Evolutionary conservation across 2,113 vertebrate genomes (phyloP).

Genomic region (Desmodus rotundus): DNA sequence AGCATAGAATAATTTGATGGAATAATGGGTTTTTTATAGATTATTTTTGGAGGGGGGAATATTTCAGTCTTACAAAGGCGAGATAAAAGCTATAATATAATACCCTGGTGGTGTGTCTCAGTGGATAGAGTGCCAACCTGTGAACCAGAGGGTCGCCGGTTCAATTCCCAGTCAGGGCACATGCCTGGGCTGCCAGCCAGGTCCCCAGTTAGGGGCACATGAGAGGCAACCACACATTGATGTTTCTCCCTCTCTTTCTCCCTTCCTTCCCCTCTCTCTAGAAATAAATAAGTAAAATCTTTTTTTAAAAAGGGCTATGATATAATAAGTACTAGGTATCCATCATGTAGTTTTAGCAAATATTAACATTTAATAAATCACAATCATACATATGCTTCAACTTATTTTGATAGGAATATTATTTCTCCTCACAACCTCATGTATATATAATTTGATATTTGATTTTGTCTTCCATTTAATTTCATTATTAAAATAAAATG

Average conservation of each 20-base stretch:
- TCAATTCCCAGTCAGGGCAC: too few relatives aligned
- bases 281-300: too few relatives aligned
- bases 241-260: too few relatives aligned
- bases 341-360: background rate
- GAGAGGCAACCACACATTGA: too few relatives aligned
- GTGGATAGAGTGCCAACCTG: too few relatives aligned
- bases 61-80: background rate
- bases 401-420: background rate
- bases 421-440: background rate
- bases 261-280: too few relatives aligned
- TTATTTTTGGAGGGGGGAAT: background rate
- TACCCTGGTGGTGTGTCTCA: background rate
- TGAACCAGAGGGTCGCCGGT: too few relatives aligned
- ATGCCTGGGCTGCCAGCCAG: too few relatives aligned
- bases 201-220: too few relatives aligned
- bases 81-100: background rate
- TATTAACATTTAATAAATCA: background rate
- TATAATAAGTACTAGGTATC: background rate
- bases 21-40: background rate
- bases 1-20: background rate
- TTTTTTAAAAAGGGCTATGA: too few relatives aligned
- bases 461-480: slow-evolving; percentile 18
- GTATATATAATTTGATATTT: background rate
- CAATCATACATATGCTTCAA: background rate
- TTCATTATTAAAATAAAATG: background rate